These are phyloP conservation scores for Varroa destructor DNA, from an alignment of 1,140 invertebrate species.

Conservation along the genomic window DNA sequence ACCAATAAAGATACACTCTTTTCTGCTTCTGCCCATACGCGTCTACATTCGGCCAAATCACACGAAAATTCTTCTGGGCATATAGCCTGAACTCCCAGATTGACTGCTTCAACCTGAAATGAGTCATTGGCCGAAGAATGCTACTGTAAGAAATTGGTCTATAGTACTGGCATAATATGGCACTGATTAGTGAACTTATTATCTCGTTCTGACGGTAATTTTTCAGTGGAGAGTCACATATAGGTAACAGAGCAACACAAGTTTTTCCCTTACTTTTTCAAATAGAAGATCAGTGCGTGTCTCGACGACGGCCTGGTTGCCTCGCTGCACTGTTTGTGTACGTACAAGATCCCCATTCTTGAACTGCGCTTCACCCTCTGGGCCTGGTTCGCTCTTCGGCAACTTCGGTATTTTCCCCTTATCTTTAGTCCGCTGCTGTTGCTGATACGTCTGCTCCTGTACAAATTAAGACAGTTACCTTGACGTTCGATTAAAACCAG, in stretches of 20 bases:
- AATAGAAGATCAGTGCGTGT: no score
- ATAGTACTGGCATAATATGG: no score
- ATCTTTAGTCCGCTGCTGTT: constrained; percentile 34
- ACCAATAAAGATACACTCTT: constrained; percentile 54
- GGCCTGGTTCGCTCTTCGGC: constrained; percentile 37
- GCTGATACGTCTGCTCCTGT: constrained; percentile 34
- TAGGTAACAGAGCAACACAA: no score
- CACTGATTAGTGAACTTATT: no score
- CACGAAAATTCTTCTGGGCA: constrained; percentile 36
- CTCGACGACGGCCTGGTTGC: no score
- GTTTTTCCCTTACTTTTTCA: no score
- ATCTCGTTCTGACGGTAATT: no score
- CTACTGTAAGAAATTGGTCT: no score
- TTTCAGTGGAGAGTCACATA: no score
- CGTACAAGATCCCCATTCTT: neutral
- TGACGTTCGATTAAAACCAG: no score
- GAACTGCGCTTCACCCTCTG: constrained; percentile 32
- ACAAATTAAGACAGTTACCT: neutral
- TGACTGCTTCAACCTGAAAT: constrained; percentile 32
- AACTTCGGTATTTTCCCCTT: constrained; percentile 34
- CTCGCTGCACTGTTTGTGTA: neutral
- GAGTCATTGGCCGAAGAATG: constrained; percentile 26
- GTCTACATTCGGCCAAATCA: constrained; percentile 32
- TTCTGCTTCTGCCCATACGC: constrained; percentile 43
- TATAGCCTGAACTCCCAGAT: constrained; percentile 36